Conservation (phyloP, 2,797 vertebrate genomes). For the Schizothorax lantsangensis region DNA sequence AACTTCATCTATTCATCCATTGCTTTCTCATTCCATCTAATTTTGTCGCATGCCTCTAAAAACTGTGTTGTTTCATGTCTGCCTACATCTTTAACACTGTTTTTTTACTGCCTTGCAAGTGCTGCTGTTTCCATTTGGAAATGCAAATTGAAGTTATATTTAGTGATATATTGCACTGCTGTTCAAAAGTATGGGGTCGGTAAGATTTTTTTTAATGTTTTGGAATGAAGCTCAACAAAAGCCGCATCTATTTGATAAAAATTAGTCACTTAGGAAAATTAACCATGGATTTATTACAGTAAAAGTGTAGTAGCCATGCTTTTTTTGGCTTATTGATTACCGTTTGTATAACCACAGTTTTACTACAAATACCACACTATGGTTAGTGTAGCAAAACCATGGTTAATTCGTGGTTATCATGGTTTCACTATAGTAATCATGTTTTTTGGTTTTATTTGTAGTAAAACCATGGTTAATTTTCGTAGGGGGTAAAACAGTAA, state of each 20-base stretch:
- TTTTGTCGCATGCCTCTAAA: neutral
- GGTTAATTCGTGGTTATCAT: too few species aligned
- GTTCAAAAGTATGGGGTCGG: neutral
- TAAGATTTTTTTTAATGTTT: neutral
- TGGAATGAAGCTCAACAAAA: neutral
- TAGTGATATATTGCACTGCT: neutral
- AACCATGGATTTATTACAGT: too few species aligned
- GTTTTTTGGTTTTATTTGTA: too few species aligned
- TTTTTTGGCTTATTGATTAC: too few species aligned
- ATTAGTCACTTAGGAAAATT: neutral
- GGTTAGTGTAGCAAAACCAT: too few species aligned
- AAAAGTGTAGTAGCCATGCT: too few species aligned
- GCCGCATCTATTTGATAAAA: neutral
- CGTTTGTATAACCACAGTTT: too few species aligned
- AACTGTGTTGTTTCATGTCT: neutral
- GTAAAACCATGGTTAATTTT: too few species aligned
- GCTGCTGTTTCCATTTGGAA: neutral
- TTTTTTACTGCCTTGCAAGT: neutral
- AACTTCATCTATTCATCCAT: neutral
- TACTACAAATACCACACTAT: too few species aligned
- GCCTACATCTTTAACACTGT: neutral
- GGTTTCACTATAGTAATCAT: too few species aligned
- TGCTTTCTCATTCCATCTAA: neutral
- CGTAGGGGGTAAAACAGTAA: neutral
- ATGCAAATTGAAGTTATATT: slow-evolving; percentile 14